phyloP scores from a whole-genome alignment of 2,888 invertebrate genomes.

The Lasius fuliginosus region DNA sequence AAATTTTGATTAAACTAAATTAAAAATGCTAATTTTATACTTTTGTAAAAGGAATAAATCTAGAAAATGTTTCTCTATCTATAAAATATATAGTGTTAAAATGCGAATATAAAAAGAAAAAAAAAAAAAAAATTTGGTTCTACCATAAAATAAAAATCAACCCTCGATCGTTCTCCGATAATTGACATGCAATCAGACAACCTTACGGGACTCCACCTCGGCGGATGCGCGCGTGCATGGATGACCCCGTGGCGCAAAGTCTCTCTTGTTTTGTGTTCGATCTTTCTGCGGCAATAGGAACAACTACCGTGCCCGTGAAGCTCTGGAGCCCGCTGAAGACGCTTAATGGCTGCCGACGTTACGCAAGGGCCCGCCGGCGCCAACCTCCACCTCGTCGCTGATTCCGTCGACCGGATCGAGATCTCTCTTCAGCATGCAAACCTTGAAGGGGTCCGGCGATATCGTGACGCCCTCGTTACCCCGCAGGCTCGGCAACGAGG shows the following conservation, averaged over 20 bases:
- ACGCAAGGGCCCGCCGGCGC: conserved; percentile 72
- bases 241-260: conserved; percentile 1
- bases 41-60: background rate
- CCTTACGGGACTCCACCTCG: conserved; percentile 4
- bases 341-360: conserved; percentile 83
- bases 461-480: conserved; percentile 95
- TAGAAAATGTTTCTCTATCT: background rate
- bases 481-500: conserved; percentile 91
- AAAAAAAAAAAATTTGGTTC: background rate
- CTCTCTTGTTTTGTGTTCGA: conserved; percentile 16
- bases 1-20: background rate
- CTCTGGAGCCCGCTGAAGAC: conserved; percentile 65
- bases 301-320: conserved; percentile 84
- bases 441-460: conserved; percentile 93
- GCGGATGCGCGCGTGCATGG: conserved; percentile 6
- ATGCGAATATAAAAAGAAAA: background rate
- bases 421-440: conserved; percentile 88
- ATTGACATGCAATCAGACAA: background rate
- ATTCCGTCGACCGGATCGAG: conserved; percentile 64
- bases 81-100: background rate
- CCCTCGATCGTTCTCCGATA: background rate
- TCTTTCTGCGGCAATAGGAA: conserved; percentile 80
- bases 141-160: background rate
- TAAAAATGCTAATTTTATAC: background rate
- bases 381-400: conserved; percentile 68